These are phyloP conservation scores for Agapostemon virescens DNA, from an alignment of 2,888 invertebrate genomes.

Conservation along the genomic window DNA sequence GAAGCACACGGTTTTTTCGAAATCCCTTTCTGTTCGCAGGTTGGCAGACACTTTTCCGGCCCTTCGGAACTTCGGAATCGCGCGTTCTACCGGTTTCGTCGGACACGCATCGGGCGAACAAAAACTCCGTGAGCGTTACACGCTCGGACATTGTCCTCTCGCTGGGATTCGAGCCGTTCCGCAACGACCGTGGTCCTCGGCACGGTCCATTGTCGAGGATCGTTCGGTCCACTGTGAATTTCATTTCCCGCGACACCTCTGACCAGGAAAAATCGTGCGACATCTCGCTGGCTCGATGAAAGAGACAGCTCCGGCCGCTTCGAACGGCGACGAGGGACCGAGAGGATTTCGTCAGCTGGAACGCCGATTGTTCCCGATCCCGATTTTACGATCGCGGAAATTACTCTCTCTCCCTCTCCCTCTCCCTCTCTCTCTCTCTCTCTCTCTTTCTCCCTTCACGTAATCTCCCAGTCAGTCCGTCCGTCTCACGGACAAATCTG, in stretches of 20 bases:
- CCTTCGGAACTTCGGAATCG: neutral
- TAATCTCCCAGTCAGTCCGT: too few species aligned
- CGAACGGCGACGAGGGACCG: slow-evolving; percentile 4
- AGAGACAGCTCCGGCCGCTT: neutral
- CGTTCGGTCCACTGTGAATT: slow-evolving; percentile 45
- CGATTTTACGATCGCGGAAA: slow-evolving; percentile 47
- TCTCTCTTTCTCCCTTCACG: neutral
- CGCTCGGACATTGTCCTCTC: slow-evolving; percentile 10
- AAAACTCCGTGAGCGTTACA: slow-evolving; percentile 7
- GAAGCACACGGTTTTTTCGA: neutral
- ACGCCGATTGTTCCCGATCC: slow-evolving; percentile 36
- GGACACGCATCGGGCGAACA: neutral
- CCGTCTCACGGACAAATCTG: neutral
- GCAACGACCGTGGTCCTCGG: neutral
- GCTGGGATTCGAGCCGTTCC: neutral
- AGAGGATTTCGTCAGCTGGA: slow-evolving; percentile 34
- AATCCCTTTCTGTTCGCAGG: neutral
- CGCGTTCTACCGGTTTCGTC: neutral
- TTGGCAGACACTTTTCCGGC: neutral
- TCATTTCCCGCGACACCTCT: slow-evolving; percentile 41
- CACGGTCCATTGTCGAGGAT: slow-evolving; percentile 33
- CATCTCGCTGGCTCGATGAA: slow-evolving; percentile 35
- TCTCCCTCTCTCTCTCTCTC: neutral
- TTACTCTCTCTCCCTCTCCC: slow-evolving; percentile 15
- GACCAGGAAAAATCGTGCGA: slow-evolving; percentile 34